A percentile compares a stretch with the other conserved stretches of the same genome.
phyloP scores from a whole-genome alignment of 2,888 invertebrate species.

The Synanthedon formicaeformis region DNA sequence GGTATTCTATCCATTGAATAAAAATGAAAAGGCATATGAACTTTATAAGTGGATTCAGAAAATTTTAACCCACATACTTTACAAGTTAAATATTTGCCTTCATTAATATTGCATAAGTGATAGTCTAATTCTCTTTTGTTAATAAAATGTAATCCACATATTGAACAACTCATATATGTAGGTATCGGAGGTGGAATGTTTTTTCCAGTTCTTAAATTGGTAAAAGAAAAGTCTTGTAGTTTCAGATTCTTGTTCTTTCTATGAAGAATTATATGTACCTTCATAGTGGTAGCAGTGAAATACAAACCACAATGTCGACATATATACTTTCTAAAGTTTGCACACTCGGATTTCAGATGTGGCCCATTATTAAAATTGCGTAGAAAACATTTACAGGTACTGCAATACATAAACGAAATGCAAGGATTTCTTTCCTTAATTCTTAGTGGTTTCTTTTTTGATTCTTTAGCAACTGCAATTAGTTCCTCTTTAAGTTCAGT shows the following conservation, averaged over 20 bases:
- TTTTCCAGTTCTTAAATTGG: conserved; percentile 25
- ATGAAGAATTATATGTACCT: conserved; percentile 29
- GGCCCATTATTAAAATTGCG: conserved; percentile 12
- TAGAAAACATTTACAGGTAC: conserved; percentile 35
- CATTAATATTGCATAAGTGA: conserved; percentile 25
- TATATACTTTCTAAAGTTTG: conserved; percentile 17
- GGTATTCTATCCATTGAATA: conserved; percentile 15
- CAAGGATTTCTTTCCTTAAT: background rate
- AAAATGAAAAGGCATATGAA: conserved; percentile 42
- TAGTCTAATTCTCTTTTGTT: conserved; percentile 18
- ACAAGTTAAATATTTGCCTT: conserved; percentile 26
- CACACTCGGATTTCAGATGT: conserved; percentile 26
- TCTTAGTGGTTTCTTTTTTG: background rate
- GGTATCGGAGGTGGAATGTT: conserved; percentile 37
- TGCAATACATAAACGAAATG: conserved; percentile 20
- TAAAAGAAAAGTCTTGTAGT: conserved; percentile 37
- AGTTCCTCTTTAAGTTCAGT: background rate
- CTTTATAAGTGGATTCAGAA: conserved; percentile 27
- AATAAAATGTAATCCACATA: conserved; percentile 34
- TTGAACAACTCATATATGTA: conserved; percentile 32
- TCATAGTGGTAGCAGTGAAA: conserved; percentile 21
- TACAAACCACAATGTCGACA: conserved; percentile 41
- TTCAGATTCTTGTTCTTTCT: conserved; percentile 17
- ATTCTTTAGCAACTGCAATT: background rate
- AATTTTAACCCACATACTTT: conserved; percentile 33